phyloP scores from a whole-genome alignment of 1,140 invertebrate genomes.

The Lamellibrachia luymesi region DNA sequence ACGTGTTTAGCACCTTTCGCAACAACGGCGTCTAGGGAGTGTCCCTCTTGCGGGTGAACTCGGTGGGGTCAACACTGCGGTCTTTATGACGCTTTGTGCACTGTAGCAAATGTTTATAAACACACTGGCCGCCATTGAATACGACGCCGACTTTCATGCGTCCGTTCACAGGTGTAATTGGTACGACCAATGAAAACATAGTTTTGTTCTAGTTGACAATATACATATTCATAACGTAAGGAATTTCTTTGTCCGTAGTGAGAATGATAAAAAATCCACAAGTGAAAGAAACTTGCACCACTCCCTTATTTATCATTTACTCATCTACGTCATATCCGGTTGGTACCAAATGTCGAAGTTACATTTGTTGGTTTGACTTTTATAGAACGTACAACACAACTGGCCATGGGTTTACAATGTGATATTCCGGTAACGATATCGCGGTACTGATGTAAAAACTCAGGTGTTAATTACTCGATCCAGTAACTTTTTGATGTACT shows the following conservation, averaged over 20 bases:
- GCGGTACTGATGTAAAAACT: neutral
- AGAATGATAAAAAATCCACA: too few relatives aligned
- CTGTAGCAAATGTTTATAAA: neutral
- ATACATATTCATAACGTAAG: too few relatives aligned
- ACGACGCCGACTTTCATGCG: neutral
- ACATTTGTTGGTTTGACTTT: too few relatives aligned
- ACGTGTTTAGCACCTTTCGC: neutral
- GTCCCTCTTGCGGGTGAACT: neutral
- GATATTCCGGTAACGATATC: neutral
- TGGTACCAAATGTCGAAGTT: too few relatives aligned
- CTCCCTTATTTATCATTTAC: too few relatives aligned
- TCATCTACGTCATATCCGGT: too few relatives aligned
- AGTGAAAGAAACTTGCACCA: too few relatives aligned
- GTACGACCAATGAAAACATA: too few relatives aligned
- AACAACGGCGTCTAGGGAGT: neutral
- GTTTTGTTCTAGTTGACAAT: too few relatives aligned
- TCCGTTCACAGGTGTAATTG: neutral
- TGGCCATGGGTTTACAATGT: neutral
- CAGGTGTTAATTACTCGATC: neutral
- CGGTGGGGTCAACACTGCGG: neutral
- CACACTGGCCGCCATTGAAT: neutral
- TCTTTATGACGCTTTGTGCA: neutral
- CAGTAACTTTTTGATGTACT: neutral
- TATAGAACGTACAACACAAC: neutral
- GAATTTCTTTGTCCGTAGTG: too few relatives aligned